Evolutionary conservation across 1,140 invertebrate genomes (phyloP).

Genomic region (Aporrectodea caliginosa): DNA sequence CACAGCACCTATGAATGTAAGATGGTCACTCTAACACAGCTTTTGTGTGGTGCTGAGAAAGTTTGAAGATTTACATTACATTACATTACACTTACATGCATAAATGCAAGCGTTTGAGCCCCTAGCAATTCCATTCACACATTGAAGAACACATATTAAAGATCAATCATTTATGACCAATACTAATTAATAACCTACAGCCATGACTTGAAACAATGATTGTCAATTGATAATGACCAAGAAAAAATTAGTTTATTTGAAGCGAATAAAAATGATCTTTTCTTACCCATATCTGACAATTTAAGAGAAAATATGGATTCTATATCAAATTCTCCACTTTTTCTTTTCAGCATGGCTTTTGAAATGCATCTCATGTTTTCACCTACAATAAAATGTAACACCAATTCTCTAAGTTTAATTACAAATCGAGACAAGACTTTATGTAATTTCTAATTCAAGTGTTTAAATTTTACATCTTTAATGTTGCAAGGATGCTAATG

Average conservation of each 20-base stretch:
- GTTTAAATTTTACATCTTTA: too few species aligned
- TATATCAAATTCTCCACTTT: background rate
- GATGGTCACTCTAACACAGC: too few species aligned
- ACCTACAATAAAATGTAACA: background rate
- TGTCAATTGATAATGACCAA: background rate
- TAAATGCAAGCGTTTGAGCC: too few species aligned
- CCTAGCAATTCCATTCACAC: background rate
- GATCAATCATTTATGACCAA: background rate
- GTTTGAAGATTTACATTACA: too few species aligned
- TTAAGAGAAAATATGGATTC: background rate
- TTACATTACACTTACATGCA: too few species aligned
- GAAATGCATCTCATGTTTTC: background rate
- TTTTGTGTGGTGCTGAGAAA: too few species aligned
- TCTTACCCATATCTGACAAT: background rate
- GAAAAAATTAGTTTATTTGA: background rate
- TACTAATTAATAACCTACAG: background rate
- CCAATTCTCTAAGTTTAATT: too few species aligned
- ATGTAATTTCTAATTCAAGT: too few species aligned
- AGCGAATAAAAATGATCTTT: background rate
- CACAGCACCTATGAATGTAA: too few species aligned
- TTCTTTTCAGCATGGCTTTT: background rate
- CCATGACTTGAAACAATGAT: background rate
- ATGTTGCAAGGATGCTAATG: too few species aligned
- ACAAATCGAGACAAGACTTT: too few species aligned
- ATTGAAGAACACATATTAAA: background rate